These are phyloP conservation scores for Sycobia sp. DNA, from an alignment of 1,140 invertebrate species.

Conservation along the genomic window DNA sequence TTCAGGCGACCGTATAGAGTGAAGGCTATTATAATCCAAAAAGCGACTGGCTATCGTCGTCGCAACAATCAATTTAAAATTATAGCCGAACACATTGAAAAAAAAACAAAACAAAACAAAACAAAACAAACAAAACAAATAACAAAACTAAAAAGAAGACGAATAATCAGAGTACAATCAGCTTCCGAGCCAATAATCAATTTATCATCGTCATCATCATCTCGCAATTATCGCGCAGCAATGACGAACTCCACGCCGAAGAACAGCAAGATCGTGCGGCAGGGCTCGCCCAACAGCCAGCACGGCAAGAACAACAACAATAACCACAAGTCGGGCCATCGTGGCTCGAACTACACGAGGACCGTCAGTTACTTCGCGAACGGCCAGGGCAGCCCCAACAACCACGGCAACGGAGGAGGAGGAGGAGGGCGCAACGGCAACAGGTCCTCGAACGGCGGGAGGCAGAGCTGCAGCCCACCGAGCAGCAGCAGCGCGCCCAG, in stretches of 20 bases:
- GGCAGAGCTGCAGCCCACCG: constrained; percentile 48
- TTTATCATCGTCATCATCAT: no score
- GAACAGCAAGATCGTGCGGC: constrained; percentile 52
- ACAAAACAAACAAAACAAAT: no score
- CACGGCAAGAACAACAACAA: constrained; percentile 36
- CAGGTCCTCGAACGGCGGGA: constrained; percentile 28
- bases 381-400: constrained; percentile 37
- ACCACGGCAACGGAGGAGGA: constrained; percentile 6
- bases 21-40: no score
- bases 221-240: no score
- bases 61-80: background rate
- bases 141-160: no score
- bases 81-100: no score
- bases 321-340: constrained; percentile 37
- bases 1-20: constrained; percentile 12
- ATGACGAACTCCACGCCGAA: constrained; percentile 60
- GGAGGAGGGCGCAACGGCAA: constrained; percentile 25
- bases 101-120: no score
- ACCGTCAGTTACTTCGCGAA: constrained; percentile 33
- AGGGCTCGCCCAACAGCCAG: constrained; percentile 52
- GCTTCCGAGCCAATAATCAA: constrained; percentile 1
- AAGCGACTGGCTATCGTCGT: no score
- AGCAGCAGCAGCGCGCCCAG: constrained; percentile 39
- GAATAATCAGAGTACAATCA: background rate
- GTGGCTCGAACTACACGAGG: constrained; percentile 23